Evolutionary conservation across 1,140 invertebrate genomes (phyloP), one percentile per base, ranked within the genome.

Genomic region (Drosophila triauraria): DNA sequence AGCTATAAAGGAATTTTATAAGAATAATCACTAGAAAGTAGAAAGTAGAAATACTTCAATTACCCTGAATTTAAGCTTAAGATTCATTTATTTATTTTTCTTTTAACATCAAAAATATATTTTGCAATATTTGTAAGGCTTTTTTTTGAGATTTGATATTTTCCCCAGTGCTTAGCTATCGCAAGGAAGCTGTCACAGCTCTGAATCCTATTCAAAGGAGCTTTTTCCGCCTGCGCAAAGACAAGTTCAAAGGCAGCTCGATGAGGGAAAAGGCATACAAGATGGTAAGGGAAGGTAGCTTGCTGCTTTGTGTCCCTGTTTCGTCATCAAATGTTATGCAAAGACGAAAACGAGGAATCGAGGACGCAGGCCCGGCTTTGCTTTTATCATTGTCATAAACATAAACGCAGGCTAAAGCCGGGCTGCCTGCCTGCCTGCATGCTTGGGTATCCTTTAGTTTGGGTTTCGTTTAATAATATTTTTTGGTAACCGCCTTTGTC

Each of bases 251-350:
- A 87, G 80, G 61, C 80, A 88, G 15, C 51, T 44, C 20, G 58
- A 43, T 35, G 43, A 13, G 58, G 25, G 40, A 35, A 38, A 48
- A 15, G 17, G 30, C 46, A 13, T 4, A 47, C 25, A 42, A 8
- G 8, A n/a, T 20, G 12, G 17, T 5, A 4, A 3, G 62, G 38
- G 23, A 64, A n/a, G 51, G 40, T 12, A 15, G 30, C 38, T 43
- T 43, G 30, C 43, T 43, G 61, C 48, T 74, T 78, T 61, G 57
- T 67, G 67, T 69, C 48, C 74, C 47, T 65, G 48, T 78, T 54
- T 76, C 80, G 54, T 88, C 83, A 87, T 87, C 78, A 87, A 86
- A 83, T 87, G 47, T 86, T 75, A 82, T 85, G 82, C 72, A 75
- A 75, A 75, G 47, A 58, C 30, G 6, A 48, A 72, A 63, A 30